A percentile compares a stretch with the other conserved stretches of the same genome.
phyloP scores from a whole-genome alignment of 1,140 invertebrate species.

The Asbolus verrucosus region DNA sequence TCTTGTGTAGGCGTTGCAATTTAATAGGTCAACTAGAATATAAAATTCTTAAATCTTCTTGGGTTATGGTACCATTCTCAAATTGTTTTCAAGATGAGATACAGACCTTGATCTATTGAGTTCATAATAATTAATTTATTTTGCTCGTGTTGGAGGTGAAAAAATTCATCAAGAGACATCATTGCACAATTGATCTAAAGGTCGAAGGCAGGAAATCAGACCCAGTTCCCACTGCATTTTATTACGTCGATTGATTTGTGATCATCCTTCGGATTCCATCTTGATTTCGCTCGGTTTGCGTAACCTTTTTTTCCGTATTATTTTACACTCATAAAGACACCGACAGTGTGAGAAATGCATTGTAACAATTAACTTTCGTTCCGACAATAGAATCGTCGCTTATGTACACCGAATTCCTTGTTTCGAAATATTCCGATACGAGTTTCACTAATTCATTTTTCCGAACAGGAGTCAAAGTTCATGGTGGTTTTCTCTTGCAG shows the following conservation, averaged over 20 bases:
- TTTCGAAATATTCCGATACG: slow-evolving; percentile 10
- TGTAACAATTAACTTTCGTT: slow-evolving; percentile 23
- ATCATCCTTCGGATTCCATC: slow-evolving; percentile 38
- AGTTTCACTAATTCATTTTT: not conserved
- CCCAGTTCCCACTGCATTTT: slow-evolving; percentile 20
- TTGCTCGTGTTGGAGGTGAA: slow-evolving; percentile 13
- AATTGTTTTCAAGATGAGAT: slow-evolving; percentile 19
- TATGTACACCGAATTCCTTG: not conserved
- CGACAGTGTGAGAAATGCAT: slow-evolving; percentile 9
- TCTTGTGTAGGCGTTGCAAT: not conserved
- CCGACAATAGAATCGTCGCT: slow-evolving; percentile 3
- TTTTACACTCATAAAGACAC: slow-evolving; percentile 21
- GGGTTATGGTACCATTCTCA: not conserved
- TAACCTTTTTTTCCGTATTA: slow-evolving; percentile 32
- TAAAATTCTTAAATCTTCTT: slow-evolving; percentile 4
- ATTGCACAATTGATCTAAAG: slow-evolving; percentile 22
- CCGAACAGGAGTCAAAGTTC: not conserved
- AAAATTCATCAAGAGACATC: slow-evolving; percentile 6
- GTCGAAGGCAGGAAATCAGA: slow-evolving; percentile 32
- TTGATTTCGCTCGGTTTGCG: slow-evolving; percentile 33
- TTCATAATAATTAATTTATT: slow-evolving; percentile 9
- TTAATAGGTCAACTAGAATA: slow-evolving; percentile 7
- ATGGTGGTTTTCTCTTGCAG: slow-evolving; percentile 57
- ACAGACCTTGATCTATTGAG: slow-evolving; percentile 15
- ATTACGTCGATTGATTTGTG: slow-evolving; percentile 38